Evolutionary conservation across 2,113 vertebrate genomes (phyloP).

Genomic region (Spea bombifrons): DNA sequence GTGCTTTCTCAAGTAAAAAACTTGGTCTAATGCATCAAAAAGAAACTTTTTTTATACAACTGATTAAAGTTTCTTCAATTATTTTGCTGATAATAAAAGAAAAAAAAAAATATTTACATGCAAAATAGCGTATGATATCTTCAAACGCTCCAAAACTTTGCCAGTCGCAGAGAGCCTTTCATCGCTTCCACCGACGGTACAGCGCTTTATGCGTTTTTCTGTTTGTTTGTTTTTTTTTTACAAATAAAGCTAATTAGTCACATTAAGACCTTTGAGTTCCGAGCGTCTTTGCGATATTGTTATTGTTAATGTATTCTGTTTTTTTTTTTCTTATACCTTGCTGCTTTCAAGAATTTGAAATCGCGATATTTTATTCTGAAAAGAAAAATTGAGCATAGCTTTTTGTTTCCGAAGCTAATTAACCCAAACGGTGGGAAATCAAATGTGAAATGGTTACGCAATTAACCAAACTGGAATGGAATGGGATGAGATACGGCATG

Average conservation of each 20-base stretch:
- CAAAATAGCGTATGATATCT: conserved; percentile 24
- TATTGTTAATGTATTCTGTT: neutral
- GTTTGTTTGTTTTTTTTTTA: conserved; percentile 18
- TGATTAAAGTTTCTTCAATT: conserved; percentile 8
- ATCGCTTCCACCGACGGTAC: conserved; percentile 3
- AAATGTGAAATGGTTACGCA: neutral
- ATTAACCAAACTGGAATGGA: conserved; percentile 4
- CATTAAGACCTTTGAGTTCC: conserved; percentile 33
- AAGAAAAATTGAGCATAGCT: conserved; percentile 18
- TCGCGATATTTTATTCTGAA: conserved; percentile 39
- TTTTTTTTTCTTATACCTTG: conserved; percentile 19
- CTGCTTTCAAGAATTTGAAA: conserved; percentile 31
- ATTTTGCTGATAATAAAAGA: conserved; percentile 20
- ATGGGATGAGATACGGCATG: neutral
- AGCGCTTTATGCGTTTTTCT: neutral
- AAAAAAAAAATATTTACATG: conserved; percentile 23
- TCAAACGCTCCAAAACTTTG: conserved; percentile 30
- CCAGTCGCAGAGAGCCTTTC: conserved; percentile 29
- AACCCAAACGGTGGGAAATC: conserved; percentile 8
- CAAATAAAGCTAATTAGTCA: conserved; percentile 45
- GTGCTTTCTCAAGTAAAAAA: neutral
- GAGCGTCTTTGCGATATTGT: conserved; percentile 35
- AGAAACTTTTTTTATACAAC: neutral
- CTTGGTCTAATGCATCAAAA: neutral
- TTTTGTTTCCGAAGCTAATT: conserved; percentile 33